phyloP scores from a whole-genome alignment of 2,888 invertebrate species.

The Sturmia bella region DNA sequence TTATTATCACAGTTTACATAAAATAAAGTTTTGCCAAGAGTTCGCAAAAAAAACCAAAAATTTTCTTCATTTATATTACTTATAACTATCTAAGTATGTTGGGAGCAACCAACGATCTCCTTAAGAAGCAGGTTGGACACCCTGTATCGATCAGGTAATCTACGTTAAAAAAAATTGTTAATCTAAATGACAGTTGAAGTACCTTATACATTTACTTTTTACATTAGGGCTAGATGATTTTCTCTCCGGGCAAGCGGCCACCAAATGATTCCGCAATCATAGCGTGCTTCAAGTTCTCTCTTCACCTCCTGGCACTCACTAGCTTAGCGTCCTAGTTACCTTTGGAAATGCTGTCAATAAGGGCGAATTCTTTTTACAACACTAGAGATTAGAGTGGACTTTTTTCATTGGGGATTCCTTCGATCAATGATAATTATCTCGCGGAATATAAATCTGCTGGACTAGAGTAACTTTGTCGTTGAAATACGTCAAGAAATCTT shows the following conservation, averaged over 20 bases:
- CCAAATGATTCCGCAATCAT: conserved; percentile 52
- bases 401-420: conserved; percentile 53
- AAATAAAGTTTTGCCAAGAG: background rate
- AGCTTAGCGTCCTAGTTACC: background rate
- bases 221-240: no score
- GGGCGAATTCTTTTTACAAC: conserved; percentile 11
- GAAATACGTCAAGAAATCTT: conserved; percentile 39
- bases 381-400: conserved; percentile 42
- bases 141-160: conserved; percentile 41
- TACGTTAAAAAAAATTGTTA: background rate
- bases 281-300: conserved; percentile 49
- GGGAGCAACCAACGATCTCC: background rate
- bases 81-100: no score
- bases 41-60: background rate
- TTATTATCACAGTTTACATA: no score
- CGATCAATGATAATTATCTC: no score
- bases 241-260: conserved; percentile 44
- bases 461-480: background rate
- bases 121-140: conserved; percentile 31
- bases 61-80: background rate
- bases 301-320: no score
- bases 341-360: conserved; percentile 55
- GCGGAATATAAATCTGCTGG: background rate
- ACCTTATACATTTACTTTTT: conserved; percentile 39
- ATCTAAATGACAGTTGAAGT: conserved; percentile 43